Percentiles rank a stretch among this genome's conserved stretches.
phyloP scores from a whole-genome alignment of 2,888 invertebrate genomes.

The Steinernema scapterisci region DNA sequence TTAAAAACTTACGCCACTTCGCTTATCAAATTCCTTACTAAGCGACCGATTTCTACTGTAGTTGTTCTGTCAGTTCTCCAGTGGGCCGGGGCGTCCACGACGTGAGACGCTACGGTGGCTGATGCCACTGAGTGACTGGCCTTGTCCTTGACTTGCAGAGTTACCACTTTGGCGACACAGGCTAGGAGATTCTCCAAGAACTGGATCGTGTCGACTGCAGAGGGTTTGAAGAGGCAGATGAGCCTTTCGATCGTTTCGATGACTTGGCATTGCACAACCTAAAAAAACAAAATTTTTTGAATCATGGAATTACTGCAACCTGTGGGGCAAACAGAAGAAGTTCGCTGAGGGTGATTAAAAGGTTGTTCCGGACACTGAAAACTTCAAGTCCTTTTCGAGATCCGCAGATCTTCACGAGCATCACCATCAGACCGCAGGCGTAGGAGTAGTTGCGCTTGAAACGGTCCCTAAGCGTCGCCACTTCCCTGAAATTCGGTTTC shows the following conservation, averaged over 20 bases:
- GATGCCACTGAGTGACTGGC: slow-evolving; percentile 42
- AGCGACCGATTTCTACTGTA: slow-evolving; percentile 51
- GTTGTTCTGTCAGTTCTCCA: slow-evolving; percentile 59
- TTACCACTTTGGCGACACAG: slow-evolving; percentile 60
- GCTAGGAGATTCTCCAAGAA: slow-evolving; percentile 62
- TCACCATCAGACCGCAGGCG: slow-evolving; percentile 61
- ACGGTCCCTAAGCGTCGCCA: slow-evolving; percentile 55
- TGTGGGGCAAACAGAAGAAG: slow-evolving; percentile 63
- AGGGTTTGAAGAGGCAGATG: slow-evolving; percentile 57
- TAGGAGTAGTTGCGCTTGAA: slow-evolving; percentile 65
- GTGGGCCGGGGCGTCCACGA: slow-evolving; percentile 50
- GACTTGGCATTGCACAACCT: slow-evolving; percentile 60
- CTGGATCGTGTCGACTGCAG: slow-evolving; percentile 40
- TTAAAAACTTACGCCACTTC: slow-evolving; percentile 40
- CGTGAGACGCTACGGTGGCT: slow-evolving; percentile 47
- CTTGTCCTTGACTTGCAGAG: slow-evolving; percentile 62
- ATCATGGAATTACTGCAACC: slow-evolving; percentile 32
- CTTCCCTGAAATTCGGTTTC: slow-evolving; percentile 50
- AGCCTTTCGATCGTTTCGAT: slow-evolving; percentile 61
- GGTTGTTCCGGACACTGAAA: slow-evolving; percentile 42
- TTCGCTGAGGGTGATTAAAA: slow-evolving; percentile 61
- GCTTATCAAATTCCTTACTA: slow-evolving; percentile 40
- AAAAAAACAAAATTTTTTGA: neutral
- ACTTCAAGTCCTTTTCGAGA: slow-evolving; percentile 79
- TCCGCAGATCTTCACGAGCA: slow-evolving; percentile 59